A percentile compares a stretch with the other conserved stretches of the same genome.
Evolutionary conservation across 1,140 invertebrate genomes (phyloP).

Genomic region (Matsumurasca onukii): DNA sequence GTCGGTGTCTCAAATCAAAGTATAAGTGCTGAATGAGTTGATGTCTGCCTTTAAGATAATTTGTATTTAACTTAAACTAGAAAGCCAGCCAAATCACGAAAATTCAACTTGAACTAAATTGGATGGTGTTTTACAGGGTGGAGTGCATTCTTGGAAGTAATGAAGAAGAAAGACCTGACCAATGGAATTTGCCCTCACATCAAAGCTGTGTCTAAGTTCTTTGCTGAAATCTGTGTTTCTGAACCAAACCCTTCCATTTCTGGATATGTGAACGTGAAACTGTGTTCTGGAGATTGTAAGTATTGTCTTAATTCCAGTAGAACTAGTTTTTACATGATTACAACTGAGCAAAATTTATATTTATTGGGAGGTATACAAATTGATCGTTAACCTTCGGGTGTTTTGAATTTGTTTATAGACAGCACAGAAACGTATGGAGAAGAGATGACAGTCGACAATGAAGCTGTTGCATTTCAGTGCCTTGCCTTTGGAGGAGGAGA

Average conservation of each 20-base stretch:
- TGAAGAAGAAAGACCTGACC: conserved; percentile 29
- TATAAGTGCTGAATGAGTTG: too few species aligned
- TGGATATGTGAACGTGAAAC: conserved; percentile 1
- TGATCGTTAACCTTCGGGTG: not conserved
- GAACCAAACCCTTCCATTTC: not conserved
- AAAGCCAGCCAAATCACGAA: too few species aligned
- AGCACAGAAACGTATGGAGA: not conserved
- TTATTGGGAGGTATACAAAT: not conserved
- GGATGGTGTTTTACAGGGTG: too few species aligned
- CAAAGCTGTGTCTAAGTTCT: conserved; percentile 21
- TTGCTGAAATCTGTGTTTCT: conserved; percentile 27
- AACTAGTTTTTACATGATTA: not conserved
- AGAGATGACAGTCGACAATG: conserved; percentile 48
- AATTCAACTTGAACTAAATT: too few species aligned
- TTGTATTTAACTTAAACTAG: too few species aligned
- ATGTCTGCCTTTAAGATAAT: too few species aligned
- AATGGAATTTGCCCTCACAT: conserved; percentile 15
- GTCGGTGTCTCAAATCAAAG: too few species aligned
- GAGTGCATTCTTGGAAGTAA: conserved; percentile 55
- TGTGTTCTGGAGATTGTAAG: conserved; percentile 11
- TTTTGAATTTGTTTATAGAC: not conserved
- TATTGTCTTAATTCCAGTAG: not conserved
- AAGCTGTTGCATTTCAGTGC: conserved; percentile 70
- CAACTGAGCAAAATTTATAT: too few species aligned
- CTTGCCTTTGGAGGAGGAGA: conserved; percentile 76